phyloP scores from a whole-genome alignment of 2,888 invertebrate genomes.

The Chromoteleia sp. region DNA sequence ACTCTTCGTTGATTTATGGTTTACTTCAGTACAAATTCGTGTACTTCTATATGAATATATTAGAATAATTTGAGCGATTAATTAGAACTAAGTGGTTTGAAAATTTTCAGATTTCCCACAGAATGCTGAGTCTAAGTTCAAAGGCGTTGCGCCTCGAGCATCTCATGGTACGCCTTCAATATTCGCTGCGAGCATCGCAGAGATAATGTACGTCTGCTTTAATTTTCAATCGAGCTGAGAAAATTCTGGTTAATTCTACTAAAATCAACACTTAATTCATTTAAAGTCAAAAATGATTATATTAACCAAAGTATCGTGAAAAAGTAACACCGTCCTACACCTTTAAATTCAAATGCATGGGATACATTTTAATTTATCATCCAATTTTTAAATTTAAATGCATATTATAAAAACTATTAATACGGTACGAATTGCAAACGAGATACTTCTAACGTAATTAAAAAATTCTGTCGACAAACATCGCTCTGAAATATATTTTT shows the following conservation, averaged over 20 bases:
- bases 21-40: slow-evolving; percentile 18
- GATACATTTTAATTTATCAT: too few species aligned
- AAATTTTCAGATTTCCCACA: slow-evolving; percentile 38
- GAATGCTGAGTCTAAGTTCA: slow-evolving; percentile 46
- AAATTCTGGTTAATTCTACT: slow-evolving; percentile 43
- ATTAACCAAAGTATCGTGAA: neutral
- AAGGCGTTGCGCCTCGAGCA: slow-evolving; percentile 42
- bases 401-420: too few species aligned
- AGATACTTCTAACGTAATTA: neutral
- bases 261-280: slow-evolving; percentile 36
- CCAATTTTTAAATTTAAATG: too few species aligned
- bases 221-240: slow-evolving; percentile 56
- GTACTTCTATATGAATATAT: slow-evolving; percentile 31
- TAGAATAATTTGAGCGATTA: slow-evolving; percentile 48
- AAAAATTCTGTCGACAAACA: neutral
- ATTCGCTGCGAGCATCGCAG: slow-evolving; percentile 45
- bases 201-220: slow-evolving; percentile 58
- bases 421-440: neutral
- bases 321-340: slow-evolving; percentile 1
- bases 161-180: slow-evolving; percentile 38
- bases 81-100: slow-evolving; percentile 42
- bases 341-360: too few species aligned
- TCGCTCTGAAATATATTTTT: neutral
- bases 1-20: slow-evolving; percentile 18
- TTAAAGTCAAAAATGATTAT: slow-evolving; percentile 29